Conservation (phyloP, 2,888 invertebrate species). For the Xestobium rufovillosum region DNA sequence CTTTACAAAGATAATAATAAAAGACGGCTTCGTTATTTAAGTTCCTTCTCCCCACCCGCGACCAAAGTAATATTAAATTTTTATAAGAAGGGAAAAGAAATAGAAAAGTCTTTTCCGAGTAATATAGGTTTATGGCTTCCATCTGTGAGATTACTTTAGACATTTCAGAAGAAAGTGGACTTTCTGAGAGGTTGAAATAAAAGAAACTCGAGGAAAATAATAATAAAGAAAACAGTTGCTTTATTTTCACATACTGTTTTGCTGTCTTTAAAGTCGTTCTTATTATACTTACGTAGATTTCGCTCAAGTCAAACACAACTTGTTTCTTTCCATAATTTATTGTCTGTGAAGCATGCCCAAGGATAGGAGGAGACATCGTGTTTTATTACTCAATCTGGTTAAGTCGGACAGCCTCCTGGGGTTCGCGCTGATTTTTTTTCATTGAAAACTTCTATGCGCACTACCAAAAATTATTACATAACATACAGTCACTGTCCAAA, state of each 20-base stretch:
- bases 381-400: too few species aligned
- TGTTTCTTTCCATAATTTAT: too few species aligned
- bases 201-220: constrained; percentile 34
- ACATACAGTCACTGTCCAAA: too few species aligned
- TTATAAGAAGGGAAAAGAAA: constrained; percentile 44
- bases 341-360: too few species aligned
- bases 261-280: constrained; percentile 36
- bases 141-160: constrained; percentile 46
- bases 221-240: too few species aligned
- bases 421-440: too few species aligned
- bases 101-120: constrained; percentile 44
- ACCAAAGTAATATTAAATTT: constrained; percentile 45
- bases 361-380: too few species aligned
- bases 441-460: too few species aligned
- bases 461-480: too few species aligned
- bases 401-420: too few species aligned
- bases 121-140: constrained; percentile 46
- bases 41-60: constrained; percentile 25
- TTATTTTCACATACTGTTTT: constrained; percentile 36
- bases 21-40: constrained; percentile 28
- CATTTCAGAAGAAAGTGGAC: constrained; percentile 44
- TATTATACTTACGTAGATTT: constrained; percentile 33
- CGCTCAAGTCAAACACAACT: not conserved
- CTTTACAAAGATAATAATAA: constrained; percentile 24
- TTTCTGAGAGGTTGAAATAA: constrained; percentile 36